Conservation (phyloP, 2,113 vertebrate genomes). For the Crotalus viridis region DNA sequence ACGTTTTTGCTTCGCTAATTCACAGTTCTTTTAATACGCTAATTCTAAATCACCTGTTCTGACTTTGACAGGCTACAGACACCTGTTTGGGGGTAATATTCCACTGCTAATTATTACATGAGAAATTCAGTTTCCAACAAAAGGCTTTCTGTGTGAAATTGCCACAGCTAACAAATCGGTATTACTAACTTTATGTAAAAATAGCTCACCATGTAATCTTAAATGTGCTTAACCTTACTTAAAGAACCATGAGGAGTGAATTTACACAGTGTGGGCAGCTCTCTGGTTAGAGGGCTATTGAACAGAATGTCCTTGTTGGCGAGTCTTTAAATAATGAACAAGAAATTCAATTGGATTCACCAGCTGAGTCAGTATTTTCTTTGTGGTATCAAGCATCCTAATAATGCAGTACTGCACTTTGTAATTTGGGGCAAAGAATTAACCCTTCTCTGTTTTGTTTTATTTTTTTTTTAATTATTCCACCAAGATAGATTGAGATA, state of each 20-base stretch:
- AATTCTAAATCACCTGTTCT: constrained; percentile 89
- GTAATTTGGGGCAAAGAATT: constrained; percentile 9
- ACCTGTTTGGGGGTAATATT: constrained; percentile 98
- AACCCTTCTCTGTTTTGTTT: background rate
- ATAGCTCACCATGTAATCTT: constrained; percentile 71
- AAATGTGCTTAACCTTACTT: constrained; percentile 66
- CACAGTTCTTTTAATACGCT: constrained; percentile 94
- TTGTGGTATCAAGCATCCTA: background rate
- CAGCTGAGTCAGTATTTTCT: constrained; percentile 1
- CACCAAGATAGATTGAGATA: background rate
- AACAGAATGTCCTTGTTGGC: background rate
- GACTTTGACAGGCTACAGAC: constrained; percentile 97
- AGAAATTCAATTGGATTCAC: constrained; percentile 10
- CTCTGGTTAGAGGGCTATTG: background rate
- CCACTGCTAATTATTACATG: constrained; percentile 96
- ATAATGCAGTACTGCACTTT: background rate
- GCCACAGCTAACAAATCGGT: constrained; percentile 87
- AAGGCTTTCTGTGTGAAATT: constrained; percentile 86
- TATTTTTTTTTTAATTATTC: background rate
- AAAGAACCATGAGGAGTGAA: constrained; percentile 45
- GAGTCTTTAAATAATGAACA: background rate
- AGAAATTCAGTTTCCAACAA: constrained; percentile 89
- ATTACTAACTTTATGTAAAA: constrained; percentile 73
- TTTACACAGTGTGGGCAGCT: constrained; percentile 36
- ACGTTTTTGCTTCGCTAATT: constrained; percentile 95